phyloP scores from a whole-genome alignment of 2,888 invertebrate species.

The Dione vanillae region DNA sequence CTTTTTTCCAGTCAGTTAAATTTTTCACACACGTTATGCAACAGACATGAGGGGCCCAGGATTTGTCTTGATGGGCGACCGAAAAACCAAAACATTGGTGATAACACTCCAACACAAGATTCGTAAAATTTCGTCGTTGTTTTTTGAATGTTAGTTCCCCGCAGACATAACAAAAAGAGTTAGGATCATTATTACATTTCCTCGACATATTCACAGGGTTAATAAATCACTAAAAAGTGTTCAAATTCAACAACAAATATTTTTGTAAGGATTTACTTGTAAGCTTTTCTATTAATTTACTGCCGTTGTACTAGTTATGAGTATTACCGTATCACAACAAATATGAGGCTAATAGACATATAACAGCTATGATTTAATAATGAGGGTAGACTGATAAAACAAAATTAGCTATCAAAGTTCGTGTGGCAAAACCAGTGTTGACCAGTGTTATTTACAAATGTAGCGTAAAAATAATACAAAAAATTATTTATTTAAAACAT shows the following conservation, averaged over 20 bases:
- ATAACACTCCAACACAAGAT: slow-evolving; percentile 30
- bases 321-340: slow-evolving; percentile 28
- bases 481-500: too few species aligned
- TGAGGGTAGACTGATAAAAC: too few species aligned
- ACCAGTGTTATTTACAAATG: too few species aligned
- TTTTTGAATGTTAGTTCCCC: too few species aligned
- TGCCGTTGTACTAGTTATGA: slow-evolving; percentile 31
- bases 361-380: too few species aligned
- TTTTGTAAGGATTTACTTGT: slow-evolving; percentile 5
- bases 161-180: slow-evolving; percentile 33
- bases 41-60: slow-evolving; percentile 36
- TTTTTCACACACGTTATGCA: slow-evolving; percentile 37
- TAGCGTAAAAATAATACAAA: too few species aligned
- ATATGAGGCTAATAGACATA: slow-evolving; percentile 15
- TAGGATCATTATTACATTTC: slow-evolving; percentile 29
- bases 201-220: slow-evolving; percentile 25
- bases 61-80: slow-evolving; percentile 36
- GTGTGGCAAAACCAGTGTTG: slow-evolving; percentile 9
- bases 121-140: too few species aligned
- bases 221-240: slow-evolving; percentile 23
- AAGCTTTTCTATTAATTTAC: slow-evolving; percentile 26
- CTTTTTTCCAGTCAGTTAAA: slow-evolving; percentile 37
- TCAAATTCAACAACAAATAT: slow-evolving; percentile 26
- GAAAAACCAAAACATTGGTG: too few species aligned
- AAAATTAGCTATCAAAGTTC: not conserved